phyloP scores from a whole-genome alignment of 2,888 invertebrate species.

The Sipunculus nudus region DNA sequence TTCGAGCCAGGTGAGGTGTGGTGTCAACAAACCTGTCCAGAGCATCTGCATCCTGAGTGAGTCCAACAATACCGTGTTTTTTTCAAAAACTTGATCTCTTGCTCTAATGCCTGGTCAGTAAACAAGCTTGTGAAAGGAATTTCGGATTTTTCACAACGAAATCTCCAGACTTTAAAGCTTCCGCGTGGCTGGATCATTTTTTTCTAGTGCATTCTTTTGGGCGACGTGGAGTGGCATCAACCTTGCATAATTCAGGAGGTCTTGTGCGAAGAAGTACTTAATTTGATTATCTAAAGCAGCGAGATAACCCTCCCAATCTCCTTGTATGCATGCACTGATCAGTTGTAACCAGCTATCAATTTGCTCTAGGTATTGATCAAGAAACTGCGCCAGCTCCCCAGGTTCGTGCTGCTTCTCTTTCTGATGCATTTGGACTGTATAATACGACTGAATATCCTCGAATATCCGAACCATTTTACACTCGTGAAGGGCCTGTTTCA shows the following conservation, averaged over 20 bases:
- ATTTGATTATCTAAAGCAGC: constrained; percentile 17
- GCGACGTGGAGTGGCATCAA: constrained; percentile 19
- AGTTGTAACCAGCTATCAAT: constrained; percentile 15
- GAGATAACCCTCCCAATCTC: constrained; percentile 22
- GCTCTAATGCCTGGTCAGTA: constrained; percentile 21
- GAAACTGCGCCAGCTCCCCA: constrained; percentile 19
- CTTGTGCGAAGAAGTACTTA: constrained; percentile 24
- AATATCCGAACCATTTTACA: not conserved
- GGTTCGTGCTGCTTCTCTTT: not conserved
- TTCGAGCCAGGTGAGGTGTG: constrained; percentile 15
- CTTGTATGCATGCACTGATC: constrained; percentile 13
- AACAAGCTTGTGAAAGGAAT: constrained; percentile 24
- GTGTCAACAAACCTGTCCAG: constrained; percentile 17
- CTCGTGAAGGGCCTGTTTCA: not conserved
- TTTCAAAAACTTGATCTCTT: constrained; percentile 16
- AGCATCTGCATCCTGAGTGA: constrained; percentile 13
- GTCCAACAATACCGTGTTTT: constrained; percentile 17
- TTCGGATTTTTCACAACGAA: constrained; percentile 23
- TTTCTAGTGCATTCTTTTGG: constrained; percentile 18
- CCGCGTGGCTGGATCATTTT: constrained; percentile 20
- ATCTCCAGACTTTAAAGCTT: constrained; percentile 19
- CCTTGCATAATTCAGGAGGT: constrained; percentile 21
- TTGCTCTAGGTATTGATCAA: constrained; percentile 7
- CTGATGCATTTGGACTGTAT: not conserved
- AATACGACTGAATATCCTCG: constrained; percentile 1